phyloP scores from a whole-genome alignment of 2,888 invertebrate genomes.

The Dolichomitus sp. region DNA sequence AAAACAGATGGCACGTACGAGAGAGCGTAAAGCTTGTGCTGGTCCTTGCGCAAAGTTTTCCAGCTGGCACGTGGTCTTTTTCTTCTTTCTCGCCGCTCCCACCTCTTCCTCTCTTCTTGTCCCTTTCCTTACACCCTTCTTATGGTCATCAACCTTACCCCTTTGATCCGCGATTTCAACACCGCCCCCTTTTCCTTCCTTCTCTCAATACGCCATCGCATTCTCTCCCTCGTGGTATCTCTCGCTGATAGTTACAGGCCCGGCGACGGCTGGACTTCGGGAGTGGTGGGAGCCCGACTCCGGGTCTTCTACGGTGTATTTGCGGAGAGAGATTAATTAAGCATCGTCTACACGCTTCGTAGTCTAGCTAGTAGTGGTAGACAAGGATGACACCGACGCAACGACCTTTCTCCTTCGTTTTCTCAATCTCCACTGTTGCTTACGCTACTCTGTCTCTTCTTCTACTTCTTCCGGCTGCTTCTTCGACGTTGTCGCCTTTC shows the following conservation, averaged over 20 bases:
- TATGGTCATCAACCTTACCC: not conserved
- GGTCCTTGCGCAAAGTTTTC: conserved; percentile 35
- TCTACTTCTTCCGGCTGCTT: not conserved
- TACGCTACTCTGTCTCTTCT: conserved; percentile 8
- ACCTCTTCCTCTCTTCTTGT: not conserved
- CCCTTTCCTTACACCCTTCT: not conserved
- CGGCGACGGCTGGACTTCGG: conserved; percentile 27
- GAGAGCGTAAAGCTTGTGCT: conserved; percentile 51
- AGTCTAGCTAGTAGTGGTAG: conserved; percentile 3
- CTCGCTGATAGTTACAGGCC: not conserved
- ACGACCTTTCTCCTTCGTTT: conserved; percentile 22
- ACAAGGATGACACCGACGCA: conserved; percentile 20
- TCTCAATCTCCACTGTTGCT: conserved; percentile 19
- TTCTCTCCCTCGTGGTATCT: not conserved
- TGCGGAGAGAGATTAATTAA: conserved; percentile 74
- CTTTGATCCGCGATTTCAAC: not conserved
- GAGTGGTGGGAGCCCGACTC: conserved; percentile 12
- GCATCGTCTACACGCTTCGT: conserved; percentile 33
- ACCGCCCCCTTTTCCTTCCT: not conserved
- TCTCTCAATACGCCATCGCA: not conserved
- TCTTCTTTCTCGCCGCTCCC: not conserved
- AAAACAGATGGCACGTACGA: conserved; percentile 73
- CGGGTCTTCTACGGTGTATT: conserved; percentile 63
- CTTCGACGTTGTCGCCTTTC: conserved; percentile 8
- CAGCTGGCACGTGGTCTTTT: conserved; percentile 16